Evolutionary conservation across 2,888 invertebrate species (phyloP).

Genomic region (Andrena hattorfiana): DNA sequence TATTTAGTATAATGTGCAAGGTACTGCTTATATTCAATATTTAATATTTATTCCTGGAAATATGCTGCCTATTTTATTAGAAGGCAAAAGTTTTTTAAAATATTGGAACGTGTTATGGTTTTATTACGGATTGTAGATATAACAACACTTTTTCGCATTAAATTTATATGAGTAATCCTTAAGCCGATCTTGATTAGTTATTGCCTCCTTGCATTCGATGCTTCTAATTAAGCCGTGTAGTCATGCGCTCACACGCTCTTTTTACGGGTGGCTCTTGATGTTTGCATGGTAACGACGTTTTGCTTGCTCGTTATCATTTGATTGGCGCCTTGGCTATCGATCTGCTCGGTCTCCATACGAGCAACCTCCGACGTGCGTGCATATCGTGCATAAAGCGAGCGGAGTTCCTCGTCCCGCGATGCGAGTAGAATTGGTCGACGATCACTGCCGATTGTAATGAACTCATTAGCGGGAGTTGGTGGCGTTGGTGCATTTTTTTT

Average conservation of each 20-base stretch:
- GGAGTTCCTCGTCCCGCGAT: constrained; percentile 23
- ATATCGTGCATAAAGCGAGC: constrained; percentile 37
- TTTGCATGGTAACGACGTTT: constrained; percentile 33
- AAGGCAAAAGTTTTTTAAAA: too few species aligned
- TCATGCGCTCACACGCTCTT: constrained; percentile 8
- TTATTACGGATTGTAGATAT: too few species aligned
- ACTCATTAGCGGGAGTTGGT: constrained; percentile 58
- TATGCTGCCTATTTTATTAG: too few species aligned
- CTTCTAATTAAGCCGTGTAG: constrained; percentile 34
- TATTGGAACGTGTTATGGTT: too few species aligned
- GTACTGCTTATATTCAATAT: too few species aligned
- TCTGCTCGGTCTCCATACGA: constrained; percentile 16
- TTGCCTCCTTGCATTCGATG: constrained; percentile 10
- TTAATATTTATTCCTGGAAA: too few species aligned
- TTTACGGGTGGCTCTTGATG: constrained; percentile 11
- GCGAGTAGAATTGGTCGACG: constrained; percentile 50
- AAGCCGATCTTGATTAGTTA: constrained; percentile 14
- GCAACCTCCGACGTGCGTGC: background rate
- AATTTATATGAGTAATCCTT: background rate
- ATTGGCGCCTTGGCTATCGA: constrained; percentile 65
- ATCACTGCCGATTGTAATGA: constrained; percentile 61
- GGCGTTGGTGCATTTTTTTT: constrained; percentile 10
- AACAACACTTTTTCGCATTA: too few species aligned
- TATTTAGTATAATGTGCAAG: too few species aligned
- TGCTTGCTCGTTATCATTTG: constrained; percentile 62